Percentiles rank a stretch among this genome's conserved stretches.
Conservation (phyloP, 1,140 invertebrate species). For the Drosophila sp. region DNA sequence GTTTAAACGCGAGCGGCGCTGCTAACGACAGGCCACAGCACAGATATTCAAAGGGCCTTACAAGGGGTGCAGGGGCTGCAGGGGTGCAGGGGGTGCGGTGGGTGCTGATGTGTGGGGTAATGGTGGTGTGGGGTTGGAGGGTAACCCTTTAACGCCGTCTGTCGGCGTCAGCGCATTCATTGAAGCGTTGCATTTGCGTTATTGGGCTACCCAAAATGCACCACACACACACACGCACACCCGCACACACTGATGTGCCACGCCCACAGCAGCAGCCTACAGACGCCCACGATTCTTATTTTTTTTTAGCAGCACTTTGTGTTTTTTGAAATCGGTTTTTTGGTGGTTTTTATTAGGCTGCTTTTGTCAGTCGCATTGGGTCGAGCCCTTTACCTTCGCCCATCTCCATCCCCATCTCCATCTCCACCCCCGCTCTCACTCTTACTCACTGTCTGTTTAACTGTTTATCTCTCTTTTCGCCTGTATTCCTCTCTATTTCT, state of each 20-base stretch:
- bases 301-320: neutral
- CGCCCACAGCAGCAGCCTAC: slow-evolving; percentile 39
- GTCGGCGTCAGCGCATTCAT: slow-evolving; percentile 54
- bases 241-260: slow-evolving; percentile 27
- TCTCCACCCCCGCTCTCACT: neutral
- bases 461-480: neutral
- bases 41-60: neutral
- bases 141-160: slow-evolving; percentile 71
- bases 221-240: slow-evolving; percentile 9
- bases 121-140: neutral
- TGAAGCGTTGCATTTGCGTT: slow-evolving; percentile 65
- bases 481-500: neutral
- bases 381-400: neutral
- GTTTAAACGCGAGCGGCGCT: slow-evolving; percentile 69
- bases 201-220: slow-evolving; percentile 14
- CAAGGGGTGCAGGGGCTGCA: neutral
- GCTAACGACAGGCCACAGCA: slow-evolving; percentile 32
- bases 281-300: slow-evolving; percentile 1
- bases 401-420: no score
- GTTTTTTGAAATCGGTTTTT: slow-evolving; percentile 52
- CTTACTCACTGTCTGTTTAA: slow-evolving; percentile 6
- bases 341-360: no score
- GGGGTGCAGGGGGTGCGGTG: neutral
- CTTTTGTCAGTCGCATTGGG: slow-evolving; percentile 48
- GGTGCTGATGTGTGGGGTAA: neutral